These are phyloP conservation scores for Dendroctonus valens DNA, from an alignment of 1,140 invertebrate genomes.

Conservation along the genomic window DNA sequence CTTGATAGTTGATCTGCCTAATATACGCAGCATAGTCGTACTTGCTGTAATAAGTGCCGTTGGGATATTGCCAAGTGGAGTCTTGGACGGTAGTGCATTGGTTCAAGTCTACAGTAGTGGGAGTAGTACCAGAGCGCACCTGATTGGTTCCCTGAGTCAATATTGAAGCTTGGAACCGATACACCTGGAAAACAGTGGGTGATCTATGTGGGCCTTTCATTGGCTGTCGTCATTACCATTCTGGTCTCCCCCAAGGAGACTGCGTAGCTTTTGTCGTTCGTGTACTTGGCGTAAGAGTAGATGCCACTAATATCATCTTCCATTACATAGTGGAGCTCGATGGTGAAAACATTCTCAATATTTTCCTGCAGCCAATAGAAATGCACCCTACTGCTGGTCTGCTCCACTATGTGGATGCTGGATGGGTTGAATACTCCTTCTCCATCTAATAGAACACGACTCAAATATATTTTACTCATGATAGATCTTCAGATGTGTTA, in stretches of 20 bases:
- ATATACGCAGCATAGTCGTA: slow-evolving; percentile 13
- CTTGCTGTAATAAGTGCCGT: slow-evolving; percentile 11
- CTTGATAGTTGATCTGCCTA: slow-evolving; percentile 4
- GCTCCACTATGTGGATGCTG: slow-evolving; percentile 10
- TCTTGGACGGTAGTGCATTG: slow-evolving; percentile 6
- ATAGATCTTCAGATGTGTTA: too few species aligned
- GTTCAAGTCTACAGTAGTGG: background rate
- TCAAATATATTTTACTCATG: too few species aligned
- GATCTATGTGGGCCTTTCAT: too few species aligned
- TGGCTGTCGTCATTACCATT: background rate
- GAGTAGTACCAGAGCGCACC: background rate
- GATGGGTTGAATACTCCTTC: slow-evolving; percentile 7
- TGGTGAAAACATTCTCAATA: slow-evolving; percentile 7
- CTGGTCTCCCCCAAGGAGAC: slow-evolving; percentile 10
- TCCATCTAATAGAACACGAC: slow-evolving; percentile 2
- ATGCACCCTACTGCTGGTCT: slow-evolving; percentile 3
- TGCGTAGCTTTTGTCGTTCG: slow-evolving; percentile 2
- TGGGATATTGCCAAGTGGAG: slow-evolving; percentile 1
- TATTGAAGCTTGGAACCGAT: background rate
- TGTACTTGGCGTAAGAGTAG: slow-evolving; percentile 9
- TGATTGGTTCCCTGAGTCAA: slow-evolving; percentile 3
- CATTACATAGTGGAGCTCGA: slow-evolving; percentile 15
- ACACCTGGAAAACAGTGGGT: background rate
- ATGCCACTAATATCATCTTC: slow-evolving; percentile 2
- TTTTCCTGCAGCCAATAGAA: slow-evolving; percentile 15